phyloP scores from a whole-genome alignment of 2,888 invertebrate genomes.

The Eupithecia insigniata region DNA sequence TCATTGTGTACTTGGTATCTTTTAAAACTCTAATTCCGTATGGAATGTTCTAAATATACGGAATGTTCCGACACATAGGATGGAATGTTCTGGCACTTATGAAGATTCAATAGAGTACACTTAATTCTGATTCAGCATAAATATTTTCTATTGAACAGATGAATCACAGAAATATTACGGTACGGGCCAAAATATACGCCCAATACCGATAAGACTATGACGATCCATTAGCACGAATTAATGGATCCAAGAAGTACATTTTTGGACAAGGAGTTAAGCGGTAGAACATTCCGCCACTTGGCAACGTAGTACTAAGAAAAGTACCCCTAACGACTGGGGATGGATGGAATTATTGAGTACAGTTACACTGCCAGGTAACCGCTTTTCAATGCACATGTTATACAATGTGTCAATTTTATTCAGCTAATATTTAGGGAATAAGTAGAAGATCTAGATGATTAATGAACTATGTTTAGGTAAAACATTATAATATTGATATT shows the following conservation, averaged over 20 bases:
- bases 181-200: background rate
- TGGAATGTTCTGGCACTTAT: background rate
- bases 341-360: conserved; percentile 11
- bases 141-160: background rate
- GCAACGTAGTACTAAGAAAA: background rate
- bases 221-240: background rate
- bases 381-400: conserved; percentile 9
- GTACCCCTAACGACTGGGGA: background rate
- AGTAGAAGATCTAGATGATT: conserved; percentile 9
- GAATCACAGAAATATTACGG: background rate
- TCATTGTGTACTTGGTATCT: background rate
- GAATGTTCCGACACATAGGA: background rate
- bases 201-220: background rate
- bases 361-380: conserved; percentile 22
- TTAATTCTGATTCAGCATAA: background rate
- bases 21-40: background rate
- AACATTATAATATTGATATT: conserved; percentile 1
- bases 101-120: background rate
- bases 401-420: conserved; percentile 15
- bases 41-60: background rate
- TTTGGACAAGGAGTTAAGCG: background rate
- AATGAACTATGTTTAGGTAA: conserved; percentile 2
- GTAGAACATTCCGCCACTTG: background rate
- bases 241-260: background rate
- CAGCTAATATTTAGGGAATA: conserved; percentile 10